phyloP scores from a whole-genome alignment of 2,888 invertebrate genomes.

The Mystacides longicornis region DNA sequence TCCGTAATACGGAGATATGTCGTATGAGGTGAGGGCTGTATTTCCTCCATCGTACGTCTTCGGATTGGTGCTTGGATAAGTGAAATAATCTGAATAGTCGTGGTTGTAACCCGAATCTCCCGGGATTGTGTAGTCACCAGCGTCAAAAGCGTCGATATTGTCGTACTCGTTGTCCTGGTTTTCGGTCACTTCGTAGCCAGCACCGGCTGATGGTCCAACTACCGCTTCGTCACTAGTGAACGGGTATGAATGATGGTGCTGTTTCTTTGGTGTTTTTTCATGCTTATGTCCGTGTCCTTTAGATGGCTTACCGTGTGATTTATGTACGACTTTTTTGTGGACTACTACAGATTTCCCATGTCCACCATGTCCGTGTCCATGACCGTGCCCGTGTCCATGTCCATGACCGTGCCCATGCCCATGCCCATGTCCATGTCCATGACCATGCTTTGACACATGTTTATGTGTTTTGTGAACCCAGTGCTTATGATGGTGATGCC shows the following conservation, averaged over 20 bases:
- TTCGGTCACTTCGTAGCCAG: conserved; percentile 43
- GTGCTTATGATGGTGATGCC: conserved; percentile 28
- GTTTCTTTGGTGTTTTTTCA: background rate
- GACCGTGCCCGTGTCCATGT: conserved; percentile 26
- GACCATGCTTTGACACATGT: conserved; percentile 19
- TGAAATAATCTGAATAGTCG: conserved; percentile 24
- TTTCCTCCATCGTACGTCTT: conserved; percentile 10
- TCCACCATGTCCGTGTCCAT: conserved; percentile 32
- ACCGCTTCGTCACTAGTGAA: conserved; percentile 37
- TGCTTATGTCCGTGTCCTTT: background rate
- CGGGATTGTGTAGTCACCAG: conserved; percentile 28
- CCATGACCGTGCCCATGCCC: conserved; percentile 18
- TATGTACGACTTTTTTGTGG: conserved; percentile 27
- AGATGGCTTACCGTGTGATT: background rate
- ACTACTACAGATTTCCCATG: conserved; percentile 30
- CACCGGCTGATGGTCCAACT: conserved; percentile 33
- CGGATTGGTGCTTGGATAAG: background rate
- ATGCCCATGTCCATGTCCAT: conserved; percentile 27
- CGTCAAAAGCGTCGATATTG: conserved; percentile 35
- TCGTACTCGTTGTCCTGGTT: conserved; percentile 36
- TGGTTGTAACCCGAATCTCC: conserved; percentile 24
- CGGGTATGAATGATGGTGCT: conserved; percentile 25
- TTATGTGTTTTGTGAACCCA: conserved; percentile 25
- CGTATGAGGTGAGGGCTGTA: conserved; percentile 25
- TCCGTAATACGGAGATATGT: conserved; percentile 30